These are phyloP conservation scores for Rhinophrynus dorsalis DNA, from an alignment of 2,797 vertebrate species.

Conservation along the genomic window DNA sequence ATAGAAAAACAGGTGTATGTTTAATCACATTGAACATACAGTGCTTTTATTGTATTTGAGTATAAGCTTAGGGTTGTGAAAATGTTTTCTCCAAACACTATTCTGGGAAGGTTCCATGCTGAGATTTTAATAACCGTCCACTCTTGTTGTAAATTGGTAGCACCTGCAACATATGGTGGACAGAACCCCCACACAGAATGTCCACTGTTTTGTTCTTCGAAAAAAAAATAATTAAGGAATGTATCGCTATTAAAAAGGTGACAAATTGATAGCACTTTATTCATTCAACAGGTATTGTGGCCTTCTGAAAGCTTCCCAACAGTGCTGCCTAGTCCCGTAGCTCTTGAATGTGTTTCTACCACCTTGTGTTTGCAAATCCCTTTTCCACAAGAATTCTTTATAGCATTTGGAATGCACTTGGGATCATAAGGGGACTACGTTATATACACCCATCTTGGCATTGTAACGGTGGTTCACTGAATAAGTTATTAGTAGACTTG, in stretches of 20 bases:
- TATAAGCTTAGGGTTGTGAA: slow-evolving; percentile 43
- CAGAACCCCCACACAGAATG: slow-evolving; percentile 50
- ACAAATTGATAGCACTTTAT: slow-evolving; percentile 50
- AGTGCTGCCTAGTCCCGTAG: slow-evolving; percentile 22
- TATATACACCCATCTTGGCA: not conserved
- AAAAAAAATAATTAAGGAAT: slow-evolving; percentile 50
- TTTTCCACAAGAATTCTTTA: slow-evolving; percentile 33
- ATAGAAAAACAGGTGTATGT: slow-evolving; percentile 45
- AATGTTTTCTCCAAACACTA: slow-evolving; percentile 37
- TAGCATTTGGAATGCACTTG: slow-evolving; percentile 27
- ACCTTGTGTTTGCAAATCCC: slow-evolving; percentile 34
- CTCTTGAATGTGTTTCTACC: slow-evolving; percentile 44
- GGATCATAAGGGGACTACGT: too few species aligned
- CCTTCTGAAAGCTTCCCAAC: slow-evolving; percentile 36
- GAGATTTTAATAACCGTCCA: slow-evolving; percentile 50
- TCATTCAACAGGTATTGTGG: slow-evolving; percentile 41
- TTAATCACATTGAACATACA: slow-evolving; percentile 43
- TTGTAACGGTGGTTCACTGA: too few species aligned
- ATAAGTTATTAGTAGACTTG: too few species aligned
- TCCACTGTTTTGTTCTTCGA: slow-evolving; percentile 48
- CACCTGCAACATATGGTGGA: slow-evolving; percentile 49
- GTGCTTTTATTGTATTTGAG: slow-evolving; percentile 47
- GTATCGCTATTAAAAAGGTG: slow-evolving; percentile 48
- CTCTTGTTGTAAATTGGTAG: slow-evolving; percentile 50
- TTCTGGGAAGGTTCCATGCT: slow-evolving; percentile 42